Percentiles rank a stretch among this genome's conserved stretches.
Evolutionary conservation across 2,113 vertebrate genomes (phyloP).

Genomic region (Cricetomys ansorgei): DNA sequence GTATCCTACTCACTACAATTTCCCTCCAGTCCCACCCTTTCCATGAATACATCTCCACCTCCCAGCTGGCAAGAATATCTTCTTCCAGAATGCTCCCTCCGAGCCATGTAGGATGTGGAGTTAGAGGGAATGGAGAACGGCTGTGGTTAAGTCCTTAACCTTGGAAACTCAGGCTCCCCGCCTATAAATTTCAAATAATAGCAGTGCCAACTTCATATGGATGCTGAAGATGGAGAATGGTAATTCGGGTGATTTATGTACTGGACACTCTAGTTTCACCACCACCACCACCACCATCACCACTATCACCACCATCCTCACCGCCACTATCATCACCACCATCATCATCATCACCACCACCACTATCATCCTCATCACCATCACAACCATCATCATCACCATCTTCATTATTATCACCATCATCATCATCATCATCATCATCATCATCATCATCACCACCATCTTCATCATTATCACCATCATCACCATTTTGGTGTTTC

Average conservation of each 20-base stretch:
- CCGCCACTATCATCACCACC: not conserved
- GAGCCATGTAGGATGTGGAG: not conserved
- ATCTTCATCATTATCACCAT: not conserved
- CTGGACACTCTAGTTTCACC: not conserved
- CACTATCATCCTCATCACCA: too few relatives aligned
- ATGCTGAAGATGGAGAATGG: not conserved
- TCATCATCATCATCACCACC: not conserved
- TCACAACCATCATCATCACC: not conserved
- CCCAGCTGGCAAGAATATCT: not conserved
- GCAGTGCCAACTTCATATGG: not conserved
- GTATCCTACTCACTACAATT: rapidly evolving
- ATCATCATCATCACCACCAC: not conserved
- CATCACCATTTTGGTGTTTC: not conserved
- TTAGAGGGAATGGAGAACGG: not conserved
- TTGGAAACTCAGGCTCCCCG: not conserved
- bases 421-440: not conserved
- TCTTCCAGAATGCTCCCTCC: not conserved
- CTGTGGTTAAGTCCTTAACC: not conserved
- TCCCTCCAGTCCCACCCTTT: not conserved
- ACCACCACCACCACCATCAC: not conserved
- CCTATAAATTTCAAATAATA: not conserved
- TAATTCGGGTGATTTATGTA: not conserved
- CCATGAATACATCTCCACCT: not conserved
- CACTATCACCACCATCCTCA: not conserved
- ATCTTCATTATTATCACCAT: not conserved